A percentile compares a stretch with the other conserved stretches of the same genome.
These are phyloP conservation scores for Protonemura montana DNA, from an alignment of 2,888 invertebrate genomes.

Conservation along the genomic window DNA sequence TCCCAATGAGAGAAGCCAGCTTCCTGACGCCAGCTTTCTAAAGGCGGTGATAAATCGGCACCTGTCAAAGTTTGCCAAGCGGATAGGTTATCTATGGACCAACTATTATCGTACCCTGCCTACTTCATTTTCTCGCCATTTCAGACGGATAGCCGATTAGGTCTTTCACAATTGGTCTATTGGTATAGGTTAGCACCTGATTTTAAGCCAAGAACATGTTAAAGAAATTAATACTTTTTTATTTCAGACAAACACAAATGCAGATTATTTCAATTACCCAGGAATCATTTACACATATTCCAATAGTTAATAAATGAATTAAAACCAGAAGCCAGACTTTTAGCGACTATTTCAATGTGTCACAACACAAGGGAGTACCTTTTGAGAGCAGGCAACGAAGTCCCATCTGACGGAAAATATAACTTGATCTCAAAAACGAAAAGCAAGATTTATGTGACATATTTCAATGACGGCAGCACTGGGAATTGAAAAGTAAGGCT, in stretches of 20 bases:
- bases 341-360: not conserved
- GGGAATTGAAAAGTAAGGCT: not conserved
- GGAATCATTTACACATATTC: too few relatives aligned
- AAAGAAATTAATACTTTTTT: too few relatives aligned
- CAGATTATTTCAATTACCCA: too few relatives aligned
- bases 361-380: not conserved
- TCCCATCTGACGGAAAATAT: not conserved
- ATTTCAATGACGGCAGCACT: not conserved
- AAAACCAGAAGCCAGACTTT: not conserved
- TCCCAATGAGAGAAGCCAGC: not conserved
- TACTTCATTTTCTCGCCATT: not conserved
- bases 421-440: constrained; percentile 7
- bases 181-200: not conserved
- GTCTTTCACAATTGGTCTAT: not conserved
- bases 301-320: not conserved
- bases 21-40: not conserved
- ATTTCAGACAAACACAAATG: too few relatives aligned
- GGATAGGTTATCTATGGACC: not conserved
- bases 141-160: not conserved
- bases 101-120: not conserved
- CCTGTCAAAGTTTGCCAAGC: not conserved
- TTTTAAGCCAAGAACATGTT: too few relatives aligned
- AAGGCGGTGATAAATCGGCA: not conserved
- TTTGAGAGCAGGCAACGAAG: not conserved
- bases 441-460: constrained; percentile 12